A percentile compares a stretch with the other conserved stretches of the same genome.
Conservation (phyloP, 2,888 invertebrate species). For the Hemicrepidius hirtus region DNA sequence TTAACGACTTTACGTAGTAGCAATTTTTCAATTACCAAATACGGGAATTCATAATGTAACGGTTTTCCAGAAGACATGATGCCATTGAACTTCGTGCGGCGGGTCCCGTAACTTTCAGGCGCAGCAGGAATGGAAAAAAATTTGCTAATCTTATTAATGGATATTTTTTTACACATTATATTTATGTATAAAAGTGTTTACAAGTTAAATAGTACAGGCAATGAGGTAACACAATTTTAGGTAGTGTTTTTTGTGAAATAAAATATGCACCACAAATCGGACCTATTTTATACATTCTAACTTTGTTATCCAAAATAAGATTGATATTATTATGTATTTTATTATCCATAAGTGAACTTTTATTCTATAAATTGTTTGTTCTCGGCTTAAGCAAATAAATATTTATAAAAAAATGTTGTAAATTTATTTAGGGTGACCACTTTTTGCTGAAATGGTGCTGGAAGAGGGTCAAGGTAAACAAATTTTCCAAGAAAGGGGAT, state of each 20-base stretch:
- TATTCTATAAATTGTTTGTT: neutral
- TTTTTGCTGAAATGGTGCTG: neutral
- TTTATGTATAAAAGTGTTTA: slow-evolving; percentile 70
- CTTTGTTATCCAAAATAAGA: slow-evolving; percentile 33
- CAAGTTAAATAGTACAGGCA: slow-evolving; percentile 66
- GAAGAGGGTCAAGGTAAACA: no score
- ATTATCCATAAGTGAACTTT: slow-evolving; percentile 46
- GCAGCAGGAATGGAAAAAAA: slow-evolving; percentile 28
- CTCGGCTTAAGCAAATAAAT: neutral
- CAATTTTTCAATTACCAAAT: no score
- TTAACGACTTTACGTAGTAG: no score
- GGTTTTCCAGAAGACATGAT: slow-evolving; percentile 2
- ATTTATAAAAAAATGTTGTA: neutral
- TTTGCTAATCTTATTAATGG: slow-evolving; percentile 55
- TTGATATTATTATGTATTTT: neutral
- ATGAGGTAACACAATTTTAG: slow-evolving; percentile 47
- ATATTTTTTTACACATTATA: slow-evolving; percentile 69
- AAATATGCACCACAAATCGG: slow-evolving; percentile 56
- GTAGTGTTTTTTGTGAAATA: slow-evolving; percentile 55
- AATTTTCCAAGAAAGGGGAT: no score
- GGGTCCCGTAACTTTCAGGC: slow-evolving; percentile 56
- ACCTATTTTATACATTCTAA: slow-evolving; percentile 50
- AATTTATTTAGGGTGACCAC: slow-evolving; percentile 36
- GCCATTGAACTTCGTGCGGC: slow-evolving; percentile 13
- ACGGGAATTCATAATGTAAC: neutral